A percentile compares a stretch with the other conserved stretches of the same genome.
phyloP scores from a whole-genome alignment of 2,113 vertebrate species.

The Myanophis thanlyinensis region DNA sequence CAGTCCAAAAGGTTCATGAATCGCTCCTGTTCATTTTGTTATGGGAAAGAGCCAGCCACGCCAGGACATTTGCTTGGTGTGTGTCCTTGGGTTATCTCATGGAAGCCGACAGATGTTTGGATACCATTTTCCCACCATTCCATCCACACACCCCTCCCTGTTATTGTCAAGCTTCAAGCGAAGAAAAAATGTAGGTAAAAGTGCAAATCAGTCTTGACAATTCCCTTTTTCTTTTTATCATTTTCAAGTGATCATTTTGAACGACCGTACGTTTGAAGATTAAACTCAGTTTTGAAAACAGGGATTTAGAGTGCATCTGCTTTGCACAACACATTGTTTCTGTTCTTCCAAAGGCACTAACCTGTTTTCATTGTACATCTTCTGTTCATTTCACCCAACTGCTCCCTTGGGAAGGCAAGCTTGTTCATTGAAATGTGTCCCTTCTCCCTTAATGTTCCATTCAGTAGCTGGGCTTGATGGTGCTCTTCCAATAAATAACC shows the following conservation, averaged over 20 bases:
- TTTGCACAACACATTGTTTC: rapidly evolving
- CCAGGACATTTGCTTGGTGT: too few species aligned
- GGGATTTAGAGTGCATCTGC: neutral
- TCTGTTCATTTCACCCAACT: constrained; percentile 50
- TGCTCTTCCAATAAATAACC: constrained; percentile 68
- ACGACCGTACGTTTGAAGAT: neutral
- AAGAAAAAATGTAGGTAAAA: too few species aligned
- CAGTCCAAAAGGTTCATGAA: too few species aligned
- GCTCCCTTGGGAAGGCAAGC: constrained; percentile 59
- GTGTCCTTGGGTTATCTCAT: too few species aligned
- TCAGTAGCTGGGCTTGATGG: constrained; percentile 61
- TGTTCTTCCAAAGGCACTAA: neutral
- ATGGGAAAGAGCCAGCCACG: too few species aligned
- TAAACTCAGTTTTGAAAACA: constrained; percentile 7
- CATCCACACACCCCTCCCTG: too few species aligned
- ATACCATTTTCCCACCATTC: too few species aligned
- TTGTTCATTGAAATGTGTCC: constrained; percentile 62
- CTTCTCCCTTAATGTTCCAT: constrained; percentile 29
- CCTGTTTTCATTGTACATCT: constrained; percentile 22
- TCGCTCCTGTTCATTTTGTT: too few species aligned
- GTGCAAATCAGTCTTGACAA: neutral
- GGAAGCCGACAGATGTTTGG: too few species aligned
- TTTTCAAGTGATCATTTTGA: constrained; percentile 9
- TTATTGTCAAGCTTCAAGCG: too few species aligned
- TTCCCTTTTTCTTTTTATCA: neutral